Evolutionary conservation across 2,797 vertebrate species (phyloP).

Genomic region (Scolopax rusticola): DNA sequence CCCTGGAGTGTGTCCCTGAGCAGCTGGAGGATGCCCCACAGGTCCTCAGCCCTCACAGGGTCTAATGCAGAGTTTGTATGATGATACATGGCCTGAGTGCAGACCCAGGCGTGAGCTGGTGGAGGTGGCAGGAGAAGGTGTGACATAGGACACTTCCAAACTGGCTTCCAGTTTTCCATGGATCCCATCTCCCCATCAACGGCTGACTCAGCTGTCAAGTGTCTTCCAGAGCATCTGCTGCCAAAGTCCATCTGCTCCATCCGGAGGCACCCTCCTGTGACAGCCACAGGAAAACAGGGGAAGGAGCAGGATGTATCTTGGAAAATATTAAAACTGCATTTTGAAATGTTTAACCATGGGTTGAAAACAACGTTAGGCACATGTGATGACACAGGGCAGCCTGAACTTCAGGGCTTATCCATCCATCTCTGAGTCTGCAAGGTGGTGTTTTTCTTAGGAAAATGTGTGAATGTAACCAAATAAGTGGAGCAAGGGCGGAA

Average conservation of each 20-base stretch:
- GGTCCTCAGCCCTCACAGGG: not conserved
- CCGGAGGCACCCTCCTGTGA: not conserved
- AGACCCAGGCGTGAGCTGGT: not conserved
- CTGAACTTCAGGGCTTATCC: not conserved
- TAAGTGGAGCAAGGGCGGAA: not conserved
- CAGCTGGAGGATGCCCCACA: not conserved
- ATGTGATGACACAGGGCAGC: not conserved
- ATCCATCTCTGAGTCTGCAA: rapidly evolving
- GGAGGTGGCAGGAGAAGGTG: not conserved
- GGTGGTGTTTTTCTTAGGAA: not conserved
- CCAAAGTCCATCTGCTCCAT: not conserved
- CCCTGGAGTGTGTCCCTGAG: too few relatives aligned
- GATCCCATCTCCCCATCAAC: not conserved
- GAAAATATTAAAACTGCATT: not conserved
- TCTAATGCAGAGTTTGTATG: not conserved
- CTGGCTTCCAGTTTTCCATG: not conserved
- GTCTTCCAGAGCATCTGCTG: not conserved
- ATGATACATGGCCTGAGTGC: rapidly evolving
- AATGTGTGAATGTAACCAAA: not conserved
- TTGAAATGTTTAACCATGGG: slow-evolving; percentile 11
- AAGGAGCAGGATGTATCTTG: not conserved
- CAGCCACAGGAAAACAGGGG: not conserved
- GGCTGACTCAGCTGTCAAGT: rapidly evolving
- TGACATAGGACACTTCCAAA: too few relatives aligned
- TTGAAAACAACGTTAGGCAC: not conserved